These are phyloP conservation scores for Struthio camelus DNA, from an alignment of 2,113 vertebrate species.

Conservation along the genomic window DNA sequence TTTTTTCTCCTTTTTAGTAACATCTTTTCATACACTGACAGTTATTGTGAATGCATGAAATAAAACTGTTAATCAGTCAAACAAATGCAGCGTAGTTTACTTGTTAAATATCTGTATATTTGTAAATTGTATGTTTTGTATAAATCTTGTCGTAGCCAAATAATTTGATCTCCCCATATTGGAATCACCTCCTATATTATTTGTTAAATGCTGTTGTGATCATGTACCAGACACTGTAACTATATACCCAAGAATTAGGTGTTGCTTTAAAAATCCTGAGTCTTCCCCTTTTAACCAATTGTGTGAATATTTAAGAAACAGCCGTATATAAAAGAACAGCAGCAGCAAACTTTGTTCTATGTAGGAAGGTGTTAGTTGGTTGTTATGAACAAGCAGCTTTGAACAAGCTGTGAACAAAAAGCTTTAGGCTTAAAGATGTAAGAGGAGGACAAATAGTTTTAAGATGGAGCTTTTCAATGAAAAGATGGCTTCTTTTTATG, in stretches of 20 bases:
- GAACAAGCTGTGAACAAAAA: not conserved
- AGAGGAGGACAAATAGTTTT: not conserved
- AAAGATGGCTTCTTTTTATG: not conserved
- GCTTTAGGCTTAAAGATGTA: not conserved
- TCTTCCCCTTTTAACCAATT: conserved; percentile 64
- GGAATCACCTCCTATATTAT: conserved; percentile 80
- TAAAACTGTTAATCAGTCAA: conserved; percentile 89
- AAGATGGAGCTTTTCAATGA: not conserved
- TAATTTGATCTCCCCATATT: conserved; percentile 82
- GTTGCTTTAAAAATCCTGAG: conserved; percentile 69
- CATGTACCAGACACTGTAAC: conserved; percentile 69
- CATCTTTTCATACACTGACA: conserved; percentile 85
- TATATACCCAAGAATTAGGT: conserved; percentile 78
- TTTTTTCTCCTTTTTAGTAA: conserved; percentile 73
- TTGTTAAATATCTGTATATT: conserved; percentile 84
- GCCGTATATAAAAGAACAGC: not conserved
- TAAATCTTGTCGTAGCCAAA: conserved; percentile 84
- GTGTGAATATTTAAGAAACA: conserved; percentile 22
- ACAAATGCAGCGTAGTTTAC: conserved; percentile 83
- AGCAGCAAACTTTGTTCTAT: not conserved
- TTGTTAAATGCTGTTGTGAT: conserved; percentile 74
- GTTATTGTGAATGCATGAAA: conserved; percentile 86
- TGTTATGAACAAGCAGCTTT: not conserved
- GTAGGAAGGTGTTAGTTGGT: not conserved
- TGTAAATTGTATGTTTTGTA: conserved; percentile 85